These are phyloP conservation scores for Mungos mungo DNA, from an alignment of 2,113 vertebrate species.

Conservation along the genomic window DNA sequence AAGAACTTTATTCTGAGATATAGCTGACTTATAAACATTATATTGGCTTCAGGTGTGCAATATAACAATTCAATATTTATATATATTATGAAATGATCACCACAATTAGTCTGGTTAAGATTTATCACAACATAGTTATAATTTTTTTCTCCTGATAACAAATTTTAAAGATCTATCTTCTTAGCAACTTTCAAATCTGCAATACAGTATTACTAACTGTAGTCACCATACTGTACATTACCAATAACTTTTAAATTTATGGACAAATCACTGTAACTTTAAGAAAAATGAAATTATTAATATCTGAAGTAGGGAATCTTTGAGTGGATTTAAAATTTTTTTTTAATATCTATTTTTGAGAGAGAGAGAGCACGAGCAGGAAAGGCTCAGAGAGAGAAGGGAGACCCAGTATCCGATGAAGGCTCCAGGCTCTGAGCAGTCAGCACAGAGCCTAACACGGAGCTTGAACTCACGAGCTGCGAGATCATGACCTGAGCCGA, in stretches of 20 bases:
- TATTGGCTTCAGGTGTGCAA: neutral
- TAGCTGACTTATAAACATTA: constrained; percentile 10
- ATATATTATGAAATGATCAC: neutral
- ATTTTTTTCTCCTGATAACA: neutral
- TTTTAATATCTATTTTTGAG: too few species aligned
- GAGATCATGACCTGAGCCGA: too few species aligned
- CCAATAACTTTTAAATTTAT: constrained; percentile 1
- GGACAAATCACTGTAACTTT: neutral
- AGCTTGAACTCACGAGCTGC: too few species aligned
- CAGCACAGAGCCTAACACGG: too few species aligned
- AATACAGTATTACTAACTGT: neutral
- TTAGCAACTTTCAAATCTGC: neutral
- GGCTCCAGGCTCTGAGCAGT: too few species aligned
- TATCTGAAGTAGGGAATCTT: neutral
- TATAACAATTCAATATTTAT: neutral
- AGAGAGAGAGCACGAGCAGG: too few species aligned
- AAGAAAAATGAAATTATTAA: neutral
- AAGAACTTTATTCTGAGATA: neutral
- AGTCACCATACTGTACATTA: neutral
- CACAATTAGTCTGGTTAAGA: neutral
- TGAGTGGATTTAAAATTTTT: neutral
- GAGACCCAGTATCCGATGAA: too few species aligned
- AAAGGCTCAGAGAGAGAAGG: too few species aligned
- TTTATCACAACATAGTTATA: neutral
- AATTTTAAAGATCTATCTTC: neutral